Conservation (phyloP, 2,888 invertebrate genomes). For the Parnassius smintheus region DNA sequence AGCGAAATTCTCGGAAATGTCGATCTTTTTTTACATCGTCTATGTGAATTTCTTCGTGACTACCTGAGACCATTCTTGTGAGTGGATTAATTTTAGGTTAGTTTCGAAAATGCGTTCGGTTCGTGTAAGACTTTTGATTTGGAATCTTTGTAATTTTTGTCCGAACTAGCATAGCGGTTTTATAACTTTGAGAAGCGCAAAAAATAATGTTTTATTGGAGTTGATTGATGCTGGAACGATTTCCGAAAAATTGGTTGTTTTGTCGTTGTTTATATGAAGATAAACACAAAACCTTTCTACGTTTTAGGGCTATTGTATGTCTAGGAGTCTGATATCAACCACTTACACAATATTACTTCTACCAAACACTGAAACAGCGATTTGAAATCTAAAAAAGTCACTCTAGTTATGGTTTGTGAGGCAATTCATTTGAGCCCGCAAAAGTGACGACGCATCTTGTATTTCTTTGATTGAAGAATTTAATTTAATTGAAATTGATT, state of each 20-base stretch:
- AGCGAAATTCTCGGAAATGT: conserved; percentile 59
- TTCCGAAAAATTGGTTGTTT: neutral
- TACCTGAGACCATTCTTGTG: conserved; percentile 46
- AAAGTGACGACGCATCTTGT: no score
- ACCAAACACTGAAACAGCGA: no score
- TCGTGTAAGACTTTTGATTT: conserved; percentile 1
- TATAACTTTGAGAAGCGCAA: conserved; percentile 11
- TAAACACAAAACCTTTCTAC: no score
- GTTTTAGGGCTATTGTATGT: no score
- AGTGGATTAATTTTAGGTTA: conserved; percentile 26
- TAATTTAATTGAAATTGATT: no score
- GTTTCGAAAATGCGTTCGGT: conserved; percentile 17
- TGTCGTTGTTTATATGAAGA: no score
- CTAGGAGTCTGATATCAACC: no score
- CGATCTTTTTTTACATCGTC: conserved; percentile 45
- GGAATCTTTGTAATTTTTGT: conserved; percentile 19
- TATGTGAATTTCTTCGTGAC: conserved; percentile 47
- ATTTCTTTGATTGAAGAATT: no score
- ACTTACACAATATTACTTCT: no score
- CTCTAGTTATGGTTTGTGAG: no score
- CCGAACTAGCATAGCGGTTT: conserved; percentile 22
- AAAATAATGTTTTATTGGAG: conserved; percentile 11
- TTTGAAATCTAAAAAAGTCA: no score
- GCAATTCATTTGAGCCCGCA: no score
- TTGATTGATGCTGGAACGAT: conserved; percentile 8